Conservation (phyloP, 2,113 vertebrate species). For the Sialia sialis region DNA sequence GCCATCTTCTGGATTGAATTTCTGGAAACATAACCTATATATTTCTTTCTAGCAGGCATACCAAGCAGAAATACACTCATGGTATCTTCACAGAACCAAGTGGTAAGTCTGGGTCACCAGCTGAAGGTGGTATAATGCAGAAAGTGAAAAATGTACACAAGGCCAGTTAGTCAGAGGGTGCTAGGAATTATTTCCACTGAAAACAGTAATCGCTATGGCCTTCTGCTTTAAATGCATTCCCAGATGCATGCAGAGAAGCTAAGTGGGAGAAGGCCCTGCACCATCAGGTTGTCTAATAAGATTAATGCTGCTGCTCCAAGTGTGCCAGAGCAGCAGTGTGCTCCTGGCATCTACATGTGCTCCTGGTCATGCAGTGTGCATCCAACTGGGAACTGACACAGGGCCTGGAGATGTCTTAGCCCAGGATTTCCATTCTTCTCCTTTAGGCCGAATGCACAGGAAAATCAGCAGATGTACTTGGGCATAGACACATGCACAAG, state of each 20-base stretch:
- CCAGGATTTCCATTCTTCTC: background rate
- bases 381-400: background rate
- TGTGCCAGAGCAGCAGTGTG: background rate
- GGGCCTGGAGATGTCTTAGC: background rate
- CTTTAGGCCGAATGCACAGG: background rate
- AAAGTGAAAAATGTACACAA: background rate
- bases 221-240: background rate
- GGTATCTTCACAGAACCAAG: background rate
- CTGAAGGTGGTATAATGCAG: background rate
- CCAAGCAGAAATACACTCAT: background rate
- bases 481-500: rapidly evolving
- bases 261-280: background rate
- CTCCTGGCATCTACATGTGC: background rate
- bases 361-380: background rate
- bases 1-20: background rate
- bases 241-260: background rate
- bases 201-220: background rate
- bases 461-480: background rate
- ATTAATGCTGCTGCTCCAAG: background rate
- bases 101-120: background rate
- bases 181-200: background rate
- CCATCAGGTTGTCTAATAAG: background rate
- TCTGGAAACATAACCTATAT: background rate
- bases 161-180: background rate
- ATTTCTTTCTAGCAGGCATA: background rate